Percentiles rank a stretch among this genome's conserved stretches.
Evolutionary conservation across 2,113 vertebrate species (phyloP).

Genomic region (Macrotis lagotis): DNA sequence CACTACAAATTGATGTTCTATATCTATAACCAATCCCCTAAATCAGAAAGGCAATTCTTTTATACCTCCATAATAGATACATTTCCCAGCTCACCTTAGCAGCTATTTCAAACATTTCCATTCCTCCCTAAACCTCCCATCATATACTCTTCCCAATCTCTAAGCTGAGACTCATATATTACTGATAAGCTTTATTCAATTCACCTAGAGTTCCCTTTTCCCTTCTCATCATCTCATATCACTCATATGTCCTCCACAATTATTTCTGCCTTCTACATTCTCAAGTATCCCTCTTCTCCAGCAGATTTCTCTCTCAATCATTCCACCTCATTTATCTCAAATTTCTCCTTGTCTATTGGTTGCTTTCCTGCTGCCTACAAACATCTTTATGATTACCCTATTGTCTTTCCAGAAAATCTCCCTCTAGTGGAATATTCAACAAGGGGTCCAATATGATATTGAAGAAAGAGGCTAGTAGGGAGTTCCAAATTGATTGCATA

Average conservation of each 20-base stretch:
- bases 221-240: not conserved
- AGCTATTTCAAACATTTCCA: no score
- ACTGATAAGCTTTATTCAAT: not conserved
- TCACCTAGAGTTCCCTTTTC: not conserved
- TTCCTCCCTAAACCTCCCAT: no score
- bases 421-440: no score
- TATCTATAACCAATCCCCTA: no score
- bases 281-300: not conserved
- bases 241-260: not conserved
- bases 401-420: no score
- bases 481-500: no score
- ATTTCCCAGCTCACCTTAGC: no score
- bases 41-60: no score
- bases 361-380: not conserved
- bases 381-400: not conserved
- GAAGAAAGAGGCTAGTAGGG: no score
- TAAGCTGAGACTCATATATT: not conserved
- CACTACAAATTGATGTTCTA: no score
- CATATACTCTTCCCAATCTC: not conserved
- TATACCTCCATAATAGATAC: no score
- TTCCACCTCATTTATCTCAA: not conserved
- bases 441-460: no score
- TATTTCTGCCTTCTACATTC: not conserved
- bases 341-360: not conserved
- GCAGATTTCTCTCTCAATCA: not conserved